Evolutionary conservation across 2,113 vertebrate species (phyloP), one percentile per base, ranked within the genome.

Genomic region (Centropristis striata): DNA sequence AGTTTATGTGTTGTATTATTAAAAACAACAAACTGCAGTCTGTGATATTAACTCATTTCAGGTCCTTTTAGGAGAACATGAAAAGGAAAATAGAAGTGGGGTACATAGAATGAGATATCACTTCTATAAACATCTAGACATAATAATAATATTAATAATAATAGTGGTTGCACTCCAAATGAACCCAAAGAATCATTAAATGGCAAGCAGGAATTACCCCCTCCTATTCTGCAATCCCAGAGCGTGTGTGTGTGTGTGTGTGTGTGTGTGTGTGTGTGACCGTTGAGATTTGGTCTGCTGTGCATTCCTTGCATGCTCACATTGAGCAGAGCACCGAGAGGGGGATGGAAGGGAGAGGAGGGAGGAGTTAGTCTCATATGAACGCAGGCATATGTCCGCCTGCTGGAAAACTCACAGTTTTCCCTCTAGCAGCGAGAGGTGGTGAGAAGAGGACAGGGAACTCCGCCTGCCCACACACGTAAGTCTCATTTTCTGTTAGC

Each of bases 331-430:
- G 61, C 66, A 51, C 27, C 1, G 32, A 32, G 65, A 60, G 50
- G 67, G 70, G 73, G 76, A n/a, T 55, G 61, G 70, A n/a, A 64
- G 67, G 60, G 39, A 76, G 53, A 74, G 32, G 75, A 68, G 80
- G 90, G 91, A 85, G 90, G 87, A 87, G 88, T 85, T 83, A 81
- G 81, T 36, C 2, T 42, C 47, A 14, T 18, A 68, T 60, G 55
- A 67, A 74, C 3, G 10, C 65, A 54, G 39, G 42, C 53, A 59
- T 50, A 65, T 71, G 80, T 79, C 70, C 1, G 57, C 21, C 57
- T 67, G 54, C 41, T 28, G 8, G 60, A 54, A 66, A 60, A 60
- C 49, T 77, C 55, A 12, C 53, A 74, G 20, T 36, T 84, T 80
- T 65, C 44, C 84, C 61, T 72, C 46, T 4, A 21, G 60, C 25